Conservation (phyloP, 2,113 vertebrate species). For the Antidorcas marsupialis region DNA sequence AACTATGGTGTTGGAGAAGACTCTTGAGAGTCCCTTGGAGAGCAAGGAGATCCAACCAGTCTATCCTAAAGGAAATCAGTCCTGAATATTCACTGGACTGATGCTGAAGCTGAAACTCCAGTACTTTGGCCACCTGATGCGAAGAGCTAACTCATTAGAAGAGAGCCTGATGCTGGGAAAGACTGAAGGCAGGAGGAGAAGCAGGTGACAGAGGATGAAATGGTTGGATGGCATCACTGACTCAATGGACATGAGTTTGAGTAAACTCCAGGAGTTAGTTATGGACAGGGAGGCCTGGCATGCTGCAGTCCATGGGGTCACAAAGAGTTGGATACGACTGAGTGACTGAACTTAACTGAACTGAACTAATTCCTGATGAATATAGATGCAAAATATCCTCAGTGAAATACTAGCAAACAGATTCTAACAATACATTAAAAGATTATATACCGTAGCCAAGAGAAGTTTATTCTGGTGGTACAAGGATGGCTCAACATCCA, state of each 20-base stretch:
- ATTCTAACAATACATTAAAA: neutral
- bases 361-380: neutral
- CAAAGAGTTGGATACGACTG: neutral
- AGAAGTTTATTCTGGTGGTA: neutral
- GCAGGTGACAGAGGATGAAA: neutral
- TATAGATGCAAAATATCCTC: neutral
- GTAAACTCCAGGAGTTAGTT: neutral
- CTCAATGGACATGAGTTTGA: neutral
- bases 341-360: neutral
- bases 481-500: neutral
- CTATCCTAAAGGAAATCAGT: neutral
- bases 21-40: neutral
- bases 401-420: neutral
- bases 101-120: neutral
- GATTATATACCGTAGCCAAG: neutral
- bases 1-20: neutral
- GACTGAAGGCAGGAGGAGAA: neutral
- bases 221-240: neutral
- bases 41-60: neutral
- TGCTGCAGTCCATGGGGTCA: neutral
- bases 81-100: neutral
- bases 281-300: neutral
- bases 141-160: neutral
- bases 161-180: neutral
- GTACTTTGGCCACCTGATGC: neutral